These are phyloP conservation scores for Smutsia gigantea DNA, from an alignment of 2,797 vertebrate species.

Conservation along the genomic window DNA sequence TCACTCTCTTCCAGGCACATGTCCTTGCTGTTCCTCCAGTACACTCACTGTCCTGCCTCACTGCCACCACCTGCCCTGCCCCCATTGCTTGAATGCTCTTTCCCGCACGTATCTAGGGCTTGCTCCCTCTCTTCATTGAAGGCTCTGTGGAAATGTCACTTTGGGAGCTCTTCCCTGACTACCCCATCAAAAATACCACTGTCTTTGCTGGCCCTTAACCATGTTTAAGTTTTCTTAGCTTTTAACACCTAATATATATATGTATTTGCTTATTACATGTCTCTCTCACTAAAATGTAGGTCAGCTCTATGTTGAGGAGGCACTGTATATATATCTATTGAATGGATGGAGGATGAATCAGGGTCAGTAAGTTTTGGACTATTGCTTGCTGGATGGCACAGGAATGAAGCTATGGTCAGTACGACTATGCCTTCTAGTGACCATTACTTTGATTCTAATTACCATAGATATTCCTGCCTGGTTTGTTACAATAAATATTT, in stretches of 20 bases:
- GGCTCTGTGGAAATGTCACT: not conserved
- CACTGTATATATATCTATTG: conserved; percentile 22
- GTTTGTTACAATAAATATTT: conserved; percentile 25
- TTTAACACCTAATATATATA: not conserved
- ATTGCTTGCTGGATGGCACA: not conserved
- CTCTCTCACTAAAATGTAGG: not conserved
- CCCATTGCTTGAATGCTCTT: not conserved
- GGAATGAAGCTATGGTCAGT: not conserved
- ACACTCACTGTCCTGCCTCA: not conserved
- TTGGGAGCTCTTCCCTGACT: not conserved
- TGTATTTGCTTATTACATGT: not conserved
- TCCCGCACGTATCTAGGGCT: not conserved
- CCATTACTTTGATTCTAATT: not conserved
- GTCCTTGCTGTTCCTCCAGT: not conserved
- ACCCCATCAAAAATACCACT: conserved; percentile 6
- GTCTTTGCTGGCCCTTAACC: not conserved
- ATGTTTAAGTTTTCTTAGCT: not conserved
- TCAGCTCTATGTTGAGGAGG: not conserved
- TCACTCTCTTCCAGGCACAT: not conserved
- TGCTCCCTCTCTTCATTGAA: not conserved
- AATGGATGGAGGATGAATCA: not conserved
- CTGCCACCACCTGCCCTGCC: not conserved
- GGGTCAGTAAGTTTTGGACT: not conserved
- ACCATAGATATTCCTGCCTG: not conserved
- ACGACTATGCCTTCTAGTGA: not conserved